Percentiles rank a stretch among this genome's conserved stretches.
Conservation (phyloP, 2,797 vertebrate genomes). For the Falco naumanni region DNA sequence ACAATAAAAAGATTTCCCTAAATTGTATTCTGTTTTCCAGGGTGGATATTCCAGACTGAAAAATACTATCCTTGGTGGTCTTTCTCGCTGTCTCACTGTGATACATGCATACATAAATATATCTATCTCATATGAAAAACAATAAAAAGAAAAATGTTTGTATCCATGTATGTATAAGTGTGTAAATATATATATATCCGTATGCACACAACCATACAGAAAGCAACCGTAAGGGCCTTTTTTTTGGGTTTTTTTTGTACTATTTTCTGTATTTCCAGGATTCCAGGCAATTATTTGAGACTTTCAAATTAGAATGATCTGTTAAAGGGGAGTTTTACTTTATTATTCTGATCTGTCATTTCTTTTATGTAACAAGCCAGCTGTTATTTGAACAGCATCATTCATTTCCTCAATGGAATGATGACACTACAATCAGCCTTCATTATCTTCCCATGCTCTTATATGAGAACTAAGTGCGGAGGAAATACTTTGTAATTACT, state of each 20-base stretch:
- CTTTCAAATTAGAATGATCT: constrained; percentile 51
- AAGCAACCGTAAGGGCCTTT: not conserved
- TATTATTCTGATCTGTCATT: constrained; percentile 63
- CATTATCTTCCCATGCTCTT: constrained; percentile 72
- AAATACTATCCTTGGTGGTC: not conserved
- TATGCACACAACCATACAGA: not conserved
- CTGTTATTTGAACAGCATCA: constrained; percentile 67
- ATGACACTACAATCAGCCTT: constrained; percentile 71
- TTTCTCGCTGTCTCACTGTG: not conserved
- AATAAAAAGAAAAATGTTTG: not conserved
- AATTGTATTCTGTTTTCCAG: not conserved
- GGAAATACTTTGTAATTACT: constrained; percentile 75
- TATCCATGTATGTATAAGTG: not conserved
- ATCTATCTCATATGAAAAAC: not conserved
- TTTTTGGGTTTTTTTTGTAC: not conserved
- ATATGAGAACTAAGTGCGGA: constrained; percentile 68
- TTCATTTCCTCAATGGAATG: constrained; percentile 58
- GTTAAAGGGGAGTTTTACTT: constrained; percentile 56
- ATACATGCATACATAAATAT: not conserved
- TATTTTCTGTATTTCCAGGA: constrained; percentile 27
- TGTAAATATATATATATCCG: not conserved
- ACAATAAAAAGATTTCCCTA: not conserved
- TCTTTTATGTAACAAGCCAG: constrained; percentile 62
- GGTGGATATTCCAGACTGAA: not conserved
- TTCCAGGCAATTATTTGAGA: constrained; percentile 38